Evolutionary conservation across 2,797 vertebrate genomes (phyloP), one percentile per base, ranked within the genome.

Genomic region (Gouania willdenowi): DNA sequence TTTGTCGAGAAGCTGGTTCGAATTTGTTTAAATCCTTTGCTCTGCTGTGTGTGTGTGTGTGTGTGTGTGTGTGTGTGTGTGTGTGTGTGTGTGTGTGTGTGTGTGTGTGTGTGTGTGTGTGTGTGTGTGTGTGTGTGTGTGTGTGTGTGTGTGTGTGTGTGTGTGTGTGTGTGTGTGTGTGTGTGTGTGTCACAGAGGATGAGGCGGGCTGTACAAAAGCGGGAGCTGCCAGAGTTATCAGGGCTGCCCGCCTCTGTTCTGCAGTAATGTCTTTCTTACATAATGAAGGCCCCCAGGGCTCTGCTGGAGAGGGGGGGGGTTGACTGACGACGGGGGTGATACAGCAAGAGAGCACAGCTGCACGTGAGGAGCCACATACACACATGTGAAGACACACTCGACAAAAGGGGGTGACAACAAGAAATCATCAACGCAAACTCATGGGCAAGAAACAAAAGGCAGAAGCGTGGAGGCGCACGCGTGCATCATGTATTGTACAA

Each of bases 251-350:
- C 71, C 63, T 63, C 68, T 64, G 48, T 73, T 86, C 67, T 71
- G 75, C 78, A 79, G 72, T 79, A 69, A 81, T 75, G 80, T 79
- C 77, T 78, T 71, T 81, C 76, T 87, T 85, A 85, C 81, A 83
- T 86, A 86, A 86, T 82, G 77, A 82, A 81, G 72, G 75, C 74
- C 84, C 73, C 49, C 66, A 63, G 78, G 82, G 77, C 37, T 5
- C 60, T 60, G 67, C 59, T 78, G 74, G 59, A 66, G 57, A 58
- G 37, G 22, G 22, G 15, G 61, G 68, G 66, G 67, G 45, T 51
- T 76, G 77, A 79, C 73, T 74, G 70, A 69, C 46, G 37, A 79
- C 25, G 33, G 63, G 71, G 68, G 69, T 68, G 70, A 85, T 75
- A 77, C 73, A 80, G 76, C 75, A 75, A 54, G 75, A 71, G 75